A percentile compares a stretch with the other conserved stretches of the same genome.
Evolutionary conservation across 2,797 vertebrate species (phyloP).

Genomic region (Balearica regulorum): DNA sequence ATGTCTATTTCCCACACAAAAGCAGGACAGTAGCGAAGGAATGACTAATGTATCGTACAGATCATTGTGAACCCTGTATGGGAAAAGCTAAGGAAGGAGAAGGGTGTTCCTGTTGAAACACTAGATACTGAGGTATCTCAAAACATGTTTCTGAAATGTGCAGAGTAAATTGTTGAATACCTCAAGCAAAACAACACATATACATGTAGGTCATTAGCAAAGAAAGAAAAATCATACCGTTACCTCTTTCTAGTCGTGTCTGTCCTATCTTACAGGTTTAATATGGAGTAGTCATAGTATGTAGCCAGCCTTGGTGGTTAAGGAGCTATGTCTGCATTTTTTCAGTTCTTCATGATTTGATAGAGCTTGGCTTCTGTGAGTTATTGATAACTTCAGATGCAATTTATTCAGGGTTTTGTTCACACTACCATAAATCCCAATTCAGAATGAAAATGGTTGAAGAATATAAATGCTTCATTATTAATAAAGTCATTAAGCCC

Average conservation of each 20-base stretch:
- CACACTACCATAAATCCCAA: neutral
- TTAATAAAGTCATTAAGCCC: conserved; percentile 10
- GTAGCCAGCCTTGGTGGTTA: neutral
- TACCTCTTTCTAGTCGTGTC: neutral
- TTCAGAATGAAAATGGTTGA: neutral
- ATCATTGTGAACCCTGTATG: neutral
- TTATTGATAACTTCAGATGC: neutral
- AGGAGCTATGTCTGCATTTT: neutral
- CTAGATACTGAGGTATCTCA: neutral
- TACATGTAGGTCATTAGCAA: neutral
- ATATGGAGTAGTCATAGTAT: neutral
- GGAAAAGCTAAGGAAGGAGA: neutral
- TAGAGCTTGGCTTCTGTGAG: neutral
- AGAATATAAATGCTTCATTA: neutral
- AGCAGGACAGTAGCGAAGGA: neutral
- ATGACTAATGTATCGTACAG: neutral
- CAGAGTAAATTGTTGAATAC: neutral
- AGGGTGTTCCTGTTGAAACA: neutral
- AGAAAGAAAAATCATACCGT: neutral
- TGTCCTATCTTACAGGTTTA: neutral
- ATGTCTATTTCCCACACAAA: neutral
- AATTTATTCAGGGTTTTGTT: neutral
- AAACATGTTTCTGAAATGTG: neutral
- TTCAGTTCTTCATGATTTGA: neutral
- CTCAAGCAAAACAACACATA: neutral